Base-by-base conservation (phyloP, 2,797 vertebrate genomes). In the Onychomys arenicola region DNA sequence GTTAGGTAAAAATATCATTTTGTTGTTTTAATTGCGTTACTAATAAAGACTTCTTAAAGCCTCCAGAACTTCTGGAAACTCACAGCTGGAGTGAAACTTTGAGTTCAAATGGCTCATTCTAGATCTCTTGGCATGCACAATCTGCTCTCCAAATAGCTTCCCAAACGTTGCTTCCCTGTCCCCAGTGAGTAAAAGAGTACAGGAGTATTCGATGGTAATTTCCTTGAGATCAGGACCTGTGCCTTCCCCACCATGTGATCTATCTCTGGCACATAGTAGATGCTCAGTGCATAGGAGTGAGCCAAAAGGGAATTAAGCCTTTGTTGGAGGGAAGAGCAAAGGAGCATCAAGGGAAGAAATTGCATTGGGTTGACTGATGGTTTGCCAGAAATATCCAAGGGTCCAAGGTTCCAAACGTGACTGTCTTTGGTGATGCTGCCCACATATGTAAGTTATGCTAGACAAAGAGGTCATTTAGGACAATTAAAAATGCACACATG, bases 1-100 rank as follows among this genome's bases (percentile, higher is more conserved):
- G 81, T 57, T n/a, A 71, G n/a, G 57, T 91, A 87, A 89, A 96
- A 94, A 93, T 90, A 80, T 14, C 75, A 87, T 76, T 90, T 95
- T 59, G 40, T n/a, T 59, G 27, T 96, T 96, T 89, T 91, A 84
- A 73, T 73, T 86, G n/a, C 23, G 78, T 93, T 67, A 80, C 57
- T 90, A 95, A 86, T 61, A 83, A 89, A 85, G 52, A 80, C 34
- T 89, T 85, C 63, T 85, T 84, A 23, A 75, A 89, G 55, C 40
- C 34, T 29, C 17, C 14, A 82, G 27, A 46, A 85, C 9, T 76
- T 89, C 87, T 76, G 69, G 81, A 91, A 95, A 91, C 27, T 73
- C 59, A 85, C 76, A 82, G 61, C 34, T 90, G 55, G 43, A 21
- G 82, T 43, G 43, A 88, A 77, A 61, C 92, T 21, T 37, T 16